Evolutionary conservation across 2,113 vertebrate genomes (phyloP).

Genomic region (Phyllostomus discolor): DNA sequence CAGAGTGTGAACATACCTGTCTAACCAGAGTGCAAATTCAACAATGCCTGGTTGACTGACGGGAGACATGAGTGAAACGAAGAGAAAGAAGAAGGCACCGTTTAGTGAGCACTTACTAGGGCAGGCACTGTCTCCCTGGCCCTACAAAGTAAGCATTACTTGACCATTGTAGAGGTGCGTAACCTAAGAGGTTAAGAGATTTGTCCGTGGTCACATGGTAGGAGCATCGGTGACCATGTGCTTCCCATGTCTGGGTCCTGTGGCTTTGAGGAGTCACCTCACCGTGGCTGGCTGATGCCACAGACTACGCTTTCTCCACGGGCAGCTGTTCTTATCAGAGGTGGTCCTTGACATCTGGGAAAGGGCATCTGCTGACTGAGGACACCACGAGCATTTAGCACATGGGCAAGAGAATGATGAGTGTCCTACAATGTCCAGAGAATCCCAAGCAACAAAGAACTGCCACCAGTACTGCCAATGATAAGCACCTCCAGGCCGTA

Average conservation of each 20-base stretch:
- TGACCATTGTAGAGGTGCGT: accelerated
- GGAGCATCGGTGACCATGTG: not conserved
- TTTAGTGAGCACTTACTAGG: not conserved
- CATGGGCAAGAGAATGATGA: not conserved
- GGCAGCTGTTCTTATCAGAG: not conserved
- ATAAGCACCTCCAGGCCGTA: not conserved
- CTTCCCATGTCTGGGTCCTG: not conserved
- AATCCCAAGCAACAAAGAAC: not conserved
- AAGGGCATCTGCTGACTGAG: not conserved
- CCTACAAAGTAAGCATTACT: not conserved
- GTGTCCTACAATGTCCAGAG: not conserved
- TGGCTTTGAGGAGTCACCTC: not conserved
- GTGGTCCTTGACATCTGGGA: not conserved
- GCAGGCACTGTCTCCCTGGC: not conserved
- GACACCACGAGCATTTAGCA: not conserved
- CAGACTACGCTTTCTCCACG: not conserved
- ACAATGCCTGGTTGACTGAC: not conserved
- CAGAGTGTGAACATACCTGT: not conserved
- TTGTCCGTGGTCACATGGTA: not conserved
- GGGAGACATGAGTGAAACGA: not conserved
- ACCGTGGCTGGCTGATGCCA: not conserved
- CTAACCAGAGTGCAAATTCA: not conserved
- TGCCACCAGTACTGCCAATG: not conserved
- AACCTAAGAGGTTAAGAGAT: not conserved
- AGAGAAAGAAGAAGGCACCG: not conserved